These are phyloP conservation scores for Chaetorhynchus papuensis DNA, from an alignment of 2,113 vertebrate genomes.

Conservation along the genomic window DNA sequence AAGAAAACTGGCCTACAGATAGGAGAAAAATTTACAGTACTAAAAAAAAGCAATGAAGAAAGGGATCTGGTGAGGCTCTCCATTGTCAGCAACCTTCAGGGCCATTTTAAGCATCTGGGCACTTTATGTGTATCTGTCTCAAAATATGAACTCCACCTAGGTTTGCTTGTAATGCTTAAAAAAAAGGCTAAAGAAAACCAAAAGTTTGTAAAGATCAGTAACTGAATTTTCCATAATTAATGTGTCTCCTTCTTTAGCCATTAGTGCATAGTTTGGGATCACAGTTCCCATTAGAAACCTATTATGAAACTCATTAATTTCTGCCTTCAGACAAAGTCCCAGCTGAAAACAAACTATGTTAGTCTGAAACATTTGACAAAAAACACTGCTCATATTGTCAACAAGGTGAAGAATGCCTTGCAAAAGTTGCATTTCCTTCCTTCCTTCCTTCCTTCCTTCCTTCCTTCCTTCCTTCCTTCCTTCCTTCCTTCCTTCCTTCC, in stretches of 20 bases:
- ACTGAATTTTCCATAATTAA: background rate
- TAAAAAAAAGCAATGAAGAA: background rate
- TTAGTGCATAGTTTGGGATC: background rate
- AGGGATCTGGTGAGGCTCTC: background rate
- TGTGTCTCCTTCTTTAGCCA: background rate
- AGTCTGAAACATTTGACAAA: background rate
- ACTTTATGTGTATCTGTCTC: background rate
- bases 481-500: no score
- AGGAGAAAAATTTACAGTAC: background rate
- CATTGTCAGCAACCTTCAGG: background rate
- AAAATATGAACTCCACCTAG: background rate
- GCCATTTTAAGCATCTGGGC: background rate
- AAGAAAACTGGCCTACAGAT: background rate
- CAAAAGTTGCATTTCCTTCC: background rate
- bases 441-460: background rate
- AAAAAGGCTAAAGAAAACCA: background rate
- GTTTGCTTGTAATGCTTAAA: background rate
- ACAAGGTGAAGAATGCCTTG: background rate
- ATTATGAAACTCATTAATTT: background rate
- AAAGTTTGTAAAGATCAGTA: background rate
- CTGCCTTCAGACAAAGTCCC: background rate
- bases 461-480: no score
- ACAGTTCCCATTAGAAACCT: background rate
- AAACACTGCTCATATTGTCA: background rate
- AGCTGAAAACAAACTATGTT: background rate